These are phyloP conservation scores for Pollenia amentaria DNA, from an alignment of 2,888 invertebrate genomes.

Conservation along the genomic window DNA sequence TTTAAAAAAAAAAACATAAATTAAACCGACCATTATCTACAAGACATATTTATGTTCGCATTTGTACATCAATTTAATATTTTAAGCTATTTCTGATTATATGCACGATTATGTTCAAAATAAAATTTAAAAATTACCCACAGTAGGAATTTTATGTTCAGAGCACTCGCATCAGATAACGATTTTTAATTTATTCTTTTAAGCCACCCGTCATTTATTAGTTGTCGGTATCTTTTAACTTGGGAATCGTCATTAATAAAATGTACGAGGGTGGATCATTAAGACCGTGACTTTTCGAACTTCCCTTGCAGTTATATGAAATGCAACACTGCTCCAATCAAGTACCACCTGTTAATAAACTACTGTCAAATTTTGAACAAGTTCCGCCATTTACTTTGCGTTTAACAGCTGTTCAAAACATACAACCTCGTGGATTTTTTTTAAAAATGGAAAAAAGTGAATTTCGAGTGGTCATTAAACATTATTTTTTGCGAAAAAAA, in stretches of 20 bases:
- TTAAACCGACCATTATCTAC: background rate
- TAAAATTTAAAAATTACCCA: background rate
- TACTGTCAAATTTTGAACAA: too few species aligned
- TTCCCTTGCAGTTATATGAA: too few species aligned
- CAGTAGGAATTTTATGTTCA: slow-evolving; percentile 2
- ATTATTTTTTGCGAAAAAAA: too few species aligned
- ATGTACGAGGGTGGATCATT: too few species aligned
- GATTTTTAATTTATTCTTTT: background rate
- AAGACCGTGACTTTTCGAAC: too few species aligned
- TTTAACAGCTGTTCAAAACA: too few species aligned
- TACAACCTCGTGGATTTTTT: too few species aligned
- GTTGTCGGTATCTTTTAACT: slow-evolving; percentile 14
- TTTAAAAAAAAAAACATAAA: slow-evolving; percentile 37
- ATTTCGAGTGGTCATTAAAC: too few species aligned
- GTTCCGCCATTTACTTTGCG: too few species aligned
- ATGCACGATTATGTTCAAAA: background rate
- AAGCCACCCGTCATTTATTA: background rate
- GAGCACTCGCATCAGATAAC: slow-evolving; percentile 12
- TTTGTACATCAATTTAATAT: background rate
- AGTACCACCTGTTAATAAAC: too few species aligned
- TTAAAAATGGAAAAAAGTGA: too few species aligned
- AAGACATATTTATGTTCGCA: background rate
- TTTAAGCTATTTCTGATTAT: background rate
- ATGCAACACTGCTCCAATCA: too few species aligned
- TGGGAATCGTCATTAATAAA: background rate